Conservation (phyloP, 2,888 invertebrate species). For the Serripes groenlandicus region DNA sequence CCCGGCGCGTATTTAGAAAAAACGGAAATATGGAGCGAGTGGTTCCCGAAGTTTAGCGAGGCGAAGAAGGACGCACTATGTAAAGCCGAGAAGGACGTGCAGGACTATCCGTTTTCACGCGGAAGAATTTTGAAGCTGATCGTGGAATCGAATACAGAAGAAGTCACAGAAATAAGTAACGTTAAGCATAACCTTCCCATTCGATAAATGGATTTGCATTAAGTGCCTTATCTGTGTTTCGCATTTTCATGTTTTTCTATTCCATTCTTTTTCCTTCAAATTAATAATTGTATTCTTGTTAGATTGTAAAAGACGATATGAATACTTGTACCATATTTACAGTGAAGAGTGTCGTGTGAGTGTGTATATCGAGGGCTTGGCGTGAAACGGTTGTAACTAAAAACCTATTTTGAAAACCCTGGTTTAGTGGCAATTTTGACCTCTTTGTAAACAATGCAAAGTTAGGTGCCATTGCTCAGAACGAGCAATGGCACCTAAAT, state of each 20-base stretch:
- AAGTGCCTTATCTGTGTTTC: background rate
- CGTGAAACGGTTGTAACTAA: too few relatives aligned
- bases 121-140: slow-evolving; percentile 63
- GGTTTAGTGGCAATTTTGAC: too few relatives aligned
- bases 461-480: too few relatives aligned
- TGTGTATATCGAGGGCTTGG: too few relatives aligned
- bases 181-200: slow-evolving; percentile 27
- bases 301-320: too few relatives aligned
- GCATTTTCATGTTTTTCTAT: background rate
- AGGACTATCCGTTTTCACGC: slow-evolving; percentile 62
- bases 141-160: slow-evolving; percentile 61
- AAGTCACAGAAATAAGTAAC: slow-evolving; percentile 53
- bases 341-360: too few relatives aligned
- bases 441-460: too few relatives aligned
- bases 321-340: too few relatives aligned
- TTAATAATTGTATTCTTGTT: background rate
- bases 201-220: background rate
- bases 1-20: slow-evolving; percentile 65
- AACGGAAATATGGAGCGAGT: slow-evolving; percentile 66
- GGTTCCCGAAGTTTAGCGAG: slow-evolving; percentile 60
- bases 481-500: too few relatives aligned
- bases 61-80: slow-evolving; percentile 58
- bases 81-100: slow-evolving; percentile 58
- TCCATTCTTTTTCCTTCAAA: background rate
- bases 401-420: too few relatives aligned